Percentiles rank a stretch among this genome's conserved stretches.
Evolutionary conservation across 2,888 invertebrate species (phyloP).

Genomic region (Chaetoderma sp.): DNA sequence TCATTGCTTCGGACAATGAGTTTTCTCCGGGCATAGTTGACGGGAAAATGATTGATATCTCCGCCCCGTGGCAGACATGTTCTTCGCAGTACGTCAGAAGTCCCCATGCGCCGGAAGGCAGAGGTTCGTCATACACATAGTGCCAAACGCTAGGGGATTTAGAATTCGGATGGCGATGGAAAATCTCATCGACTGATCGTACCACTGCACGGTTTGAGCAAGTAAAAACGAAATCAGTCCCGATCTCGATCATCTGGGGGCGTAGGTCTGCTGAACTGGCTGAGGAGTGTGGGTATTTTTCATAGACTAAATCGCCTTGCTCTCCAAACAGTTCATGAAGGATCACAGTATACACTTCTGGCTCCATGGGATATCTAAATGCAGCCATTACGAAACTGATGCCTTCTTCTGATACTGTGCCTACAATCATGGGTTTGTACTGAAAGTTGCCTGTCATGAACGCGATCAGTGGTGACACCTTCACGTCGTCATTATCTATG

Average conservation of each 20-base stretch:
- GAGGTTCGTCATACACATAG: constrained; percentile 51
- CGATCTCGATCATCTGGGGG: constrained; percentile 31
- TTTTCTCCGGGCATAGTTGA: constrained; percentile 42
- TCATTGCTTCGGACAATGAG: constrained; percentile 41
- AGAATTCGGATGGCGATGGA: too few species aligned
- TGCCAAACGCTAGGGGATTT: constrained; percentile 34
- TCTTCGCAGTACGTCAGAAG: constrained; percentile 49
- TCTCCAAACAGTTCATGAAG: constrained; percentile 41
- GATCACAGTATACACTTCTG: constrained; percentile 36
- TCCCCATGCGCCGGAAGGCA: constrained; percentile 51
- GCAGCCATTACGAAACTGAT: constrained; percentile 49
- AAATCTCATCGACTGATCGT: too few species aligned
- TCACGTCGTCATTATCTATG: constrained; percentile 48
- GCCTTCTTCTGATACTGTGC: constrained; percentile 51
- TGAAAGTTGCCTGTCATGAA: constrained; percentile 32
- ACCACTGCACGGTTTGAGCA: constrained; percentile 47
- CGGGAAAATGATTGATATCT: constrained; percentile 52
- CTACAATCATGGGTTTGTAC: constrained; percentile 50
- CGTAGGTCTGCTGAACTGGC: constrained; percentile 34
- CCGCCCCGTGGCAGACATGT: constrained; percentile 57
- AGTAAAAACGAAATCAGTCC: constrained; percentile 52
- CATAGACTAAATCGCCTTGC: constrained; percentile 34
- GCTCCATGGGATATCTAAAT: constrained; percentile 41
- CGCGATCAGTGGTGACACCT: constrained; percentile 43
- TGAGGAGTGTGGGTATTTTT: constrained; percentile 44